Percentiles rank a stretch among this genome's conserved stretches.
Conservation (phyloP, 2,888 invertebrate species). For the Epistrophella euchroma region DNA sequence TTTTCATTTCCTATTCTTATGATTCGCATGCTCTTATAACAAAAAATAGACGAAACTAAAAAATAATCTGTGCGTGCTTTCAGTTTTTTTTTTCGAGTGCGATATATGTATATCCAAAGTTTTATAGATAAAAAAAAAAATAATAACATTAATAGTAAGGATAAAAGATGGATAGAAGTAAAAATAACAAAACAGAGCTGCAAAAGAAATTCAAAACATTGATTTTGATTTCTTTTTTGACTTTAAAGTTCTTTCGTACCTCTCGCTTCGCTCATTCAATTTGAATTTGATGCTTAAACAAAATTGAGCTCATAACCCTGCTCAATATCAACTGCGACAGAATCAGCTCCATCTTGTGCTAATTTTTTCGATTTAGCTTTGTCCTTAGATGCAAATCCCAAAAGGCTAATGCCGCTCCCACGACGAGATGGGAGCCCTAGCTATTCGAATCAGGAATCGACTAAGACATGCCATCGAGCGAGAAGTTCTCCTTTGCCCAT, state of each 20-base stretch:
- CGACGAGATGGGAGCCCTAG: conserved; percentile 83
- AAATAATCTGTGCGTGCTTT: conserved; percentile 65
- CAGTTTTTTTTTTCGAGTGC: conserved; percentile 45
- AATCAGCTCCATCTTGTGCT: conserved; percentile 77
- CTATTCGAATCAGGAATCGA: conserved; percentile 88
- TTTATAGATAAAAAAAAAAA: conserved; percentile 46
- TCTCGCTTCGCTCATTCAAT: conserved; percentile 43
- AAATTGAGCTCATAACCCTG: conserved; percentile 82
- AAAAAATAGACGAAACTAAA: conserved; percentile 20
- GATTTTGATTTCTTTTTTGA: conserved; percentile 33
- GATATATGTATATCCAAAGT: conserved; percentile 21
- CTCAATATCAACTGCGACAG: conserved; percentile 83
- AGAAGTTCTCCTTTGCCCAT: conserved; percentile 94
- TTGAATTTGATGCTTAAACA: conserved; percentile 78
- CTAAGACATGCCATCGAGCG: conserved; percentile 96
- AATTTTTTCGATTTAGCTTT: conserved; percentile 81
- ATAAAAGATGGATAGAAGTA: neutral
- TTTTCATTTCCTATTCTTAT: conserved; percentile 61
- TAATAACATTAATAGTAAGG: conserved; percentile 40
- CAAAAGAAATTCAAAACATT: conserved; percentile 50
- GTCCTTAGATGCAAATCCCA: conserved; percentile 81
- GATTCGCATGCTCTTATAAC: conserved; percentile 63
- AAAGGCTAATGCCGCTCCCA: conserved; percentile 80
- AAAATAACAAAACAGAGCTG: conserved; percentile 22
- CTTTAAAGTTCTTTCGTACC: conserved; percentile 46